Evolutionary conservation across 2,888 invertebrate species (phyloP), one percentile per base, ranked within the genome.

Genomic region (Drosophila testacea): DNA sequence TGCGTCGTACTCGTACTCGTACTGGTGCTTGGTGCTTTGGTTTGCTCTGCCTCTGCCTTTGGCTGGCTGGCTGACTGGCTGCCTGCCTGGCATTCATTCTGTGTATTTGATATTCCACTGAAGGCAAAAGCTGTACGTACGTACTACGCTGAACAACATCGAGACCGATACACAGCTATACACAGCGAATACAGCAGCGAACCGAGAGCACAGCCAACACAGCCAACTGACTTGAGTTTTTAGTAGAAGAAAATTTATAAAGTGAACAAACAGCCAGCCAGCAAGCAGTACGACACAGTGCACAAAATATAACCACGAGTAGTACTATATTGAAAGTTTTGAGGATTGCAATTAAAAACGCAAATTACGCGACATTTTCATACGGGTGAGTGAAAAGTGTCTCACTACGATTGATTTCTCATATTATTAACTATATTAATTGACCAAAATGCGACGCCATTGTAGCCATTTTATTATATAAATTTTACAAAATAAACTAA

Each of bases 401-500:
- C 77, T 54, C 89, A 91, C 90, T 88, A 90, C 62, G 77, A 88
- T 78, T 76, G 75, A 80, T 91, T 75, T 72, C 54, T 54, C 60
- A 83, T 65, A 73, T 30, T 55, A 56, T 89, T 60, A 68, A 75
- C 83, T 76, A 80, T 55, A 74, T 74, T 71, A 82, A 81, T 86
- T 82, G 78, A 62, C 39, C 70, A 72, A 73, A 71, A 73, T 64
- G 68, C 50, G 60, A 39, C 78, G 76, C 74, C 90, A 84, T 68
- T 72, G 72, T 72, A 77, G 62, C 73, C 82, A 74, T 87, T 91
- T 91, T 91, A 91, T 90, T 91, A 90, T 90, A 90, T 90, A 91
- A 90, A 90, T 81, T 83, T 83, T 75, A 73, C 72, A 56, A 89
- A 87, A 82, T 77, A 74, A 88, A 76, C 61, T 69, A 69, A 83